phyloP scores from a whole-genome alignment of 2,113 vertebrate species.

The Sorex araneus region DNA sequence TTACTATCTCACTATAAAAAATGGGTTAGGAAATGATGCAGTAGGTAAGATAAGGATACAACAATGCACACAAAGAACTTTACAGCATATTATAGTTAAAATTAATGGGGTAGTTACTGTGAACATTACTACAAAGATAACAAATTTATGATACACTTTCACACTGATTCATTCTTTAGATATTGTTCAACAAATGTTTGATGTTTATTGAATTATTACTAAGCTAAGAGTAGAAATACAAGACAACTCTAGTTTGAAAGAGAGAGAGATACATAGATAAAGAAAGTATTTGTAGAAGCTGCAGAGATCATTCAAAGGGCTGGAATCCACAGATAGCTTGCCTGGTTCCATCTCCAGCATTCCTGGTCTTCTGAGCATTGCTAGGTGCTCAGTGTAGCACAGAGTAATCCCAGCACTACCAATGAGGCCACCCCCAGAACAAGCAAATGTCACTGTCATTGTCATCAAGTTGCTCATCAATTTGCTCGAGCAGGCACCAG shows the following conservation, averaged over 20 bases:
- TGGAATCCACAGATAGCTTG: no score
- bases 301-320: no score
- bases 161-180: neutral
- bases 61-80: neutral
- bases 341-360: no score
- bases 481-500: no score
- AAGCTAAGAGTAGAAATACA: slow-evolving; percentile 20
- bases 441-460: no score
- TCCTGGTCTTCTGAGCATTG: no score
- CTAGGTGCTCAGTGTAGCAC: no score
- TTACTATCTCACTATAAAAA: neutral
- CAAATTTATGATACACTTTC: slow-evolving; percentile 11
- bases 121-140: neutral
- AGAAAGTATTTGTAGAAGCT: no score
- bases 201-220: neutral
- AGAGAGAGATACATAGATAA: neutral
- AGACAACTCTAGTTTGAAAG: neutral
- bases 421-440: no score
- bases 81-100: neutral
- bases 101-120: neutral
- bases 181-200: neutral
- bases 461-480: no score
- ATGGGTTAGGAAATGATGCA: neutral
- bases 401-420: no score
- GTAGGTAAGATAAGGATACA: neutral